Evolutionary conservation across 2,797 vertebrate genomes (phyloP), one percentile per base, ranked within the genome.

Genomic region (Peromyscus melanophrys): DNA sequence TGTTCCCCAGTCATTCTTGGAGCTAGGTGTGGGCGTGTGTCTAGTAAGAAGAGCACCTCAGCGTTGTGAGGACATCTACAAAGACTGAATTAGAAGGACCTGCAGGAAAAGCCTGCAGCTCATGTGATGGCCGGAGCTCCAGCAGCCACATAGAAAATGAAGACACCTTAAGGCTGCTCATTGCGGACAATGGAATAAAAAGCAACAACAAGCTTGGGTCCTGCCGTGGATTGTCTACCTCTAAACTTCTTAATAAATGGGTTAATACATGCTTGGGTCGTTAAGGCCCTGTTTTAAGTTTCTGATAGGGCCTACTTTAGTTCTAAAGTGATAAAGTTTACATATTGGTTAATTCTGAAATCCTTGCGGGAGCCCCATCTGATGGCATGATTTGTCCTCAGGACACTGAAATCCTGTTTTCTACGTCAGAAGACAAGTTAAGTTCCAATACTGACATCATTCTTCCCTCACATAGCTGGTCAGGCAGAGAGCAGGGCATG

Each of bases 261-360:
- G 71, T 92, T 76, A 91, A 91, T 71, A 95, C 96, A 71, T 11
- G 25, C 37, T 55, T 63, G 23, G 31, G 7, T n/a, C 67, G 19
- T 71, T 95, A 34, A 89, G 27, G 63, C 43, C 49, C 49, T 71
- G 10, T 59, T 88, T 94, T 91, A 93, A 17, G 5, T 57, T 37
- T 82, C 57, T 67, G 16, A 90, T 89, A 81, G 3, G 86, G 67
- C 9, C 37, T 21, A 77, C 31, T 89, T 57, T 46, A 95, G 80
- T 89, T 86, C 89, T 46, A 82, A 76, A 89, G 91, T 89, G 37
- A 92, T 69, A 76, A 95, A 55, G 23, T 85, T 69, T 81, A 89
- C 7, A 25, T 89, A 63, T 82, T 25, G 80, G 57, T 83, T 90
- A 84, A 43, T 84, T 63, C 31, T 94, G 59, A 93, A 90, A 77